Evolutionary conservation across 2,113 vertebrate species (phyloP).

Genomic region (Fregata magnificens): DNA sequence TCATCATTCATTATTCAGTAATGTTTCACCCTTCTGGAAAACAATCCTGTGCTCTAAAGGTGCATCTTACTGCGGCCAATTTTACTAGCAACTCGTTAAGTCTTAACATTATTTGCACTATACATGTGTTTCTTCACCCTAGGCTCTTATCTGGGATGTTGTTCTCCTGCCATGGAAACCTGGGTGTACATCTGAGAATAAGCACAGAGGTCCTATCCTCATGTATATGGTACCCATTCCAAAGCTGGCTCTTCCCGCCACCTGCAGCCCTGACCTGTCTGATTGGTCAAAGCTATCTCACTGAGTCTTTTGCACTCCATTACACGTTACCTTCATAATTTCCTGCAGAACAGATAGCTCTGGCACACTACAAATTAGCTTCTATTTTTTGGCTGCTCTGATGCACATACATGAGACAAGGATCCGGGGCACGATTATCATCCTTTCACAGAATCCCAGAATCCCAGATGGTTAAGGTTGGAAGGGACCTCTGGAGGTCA

Average conservation of each 20-base stretch:
- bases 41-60: background rate
- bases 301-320: background rate
- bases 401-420: background rate
- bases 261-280: background rate
- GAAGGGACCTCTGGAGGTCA: background rate
- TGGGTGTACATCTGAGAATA: background rate
- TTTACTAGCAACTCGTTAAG: background rate
- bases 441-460: background rate
- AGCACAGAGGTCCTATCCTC: background rate
- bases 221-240: background rate
- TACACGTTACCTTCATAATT: background rate
- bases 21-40: background rate
- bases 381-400: background rate
- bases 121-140: background rate
- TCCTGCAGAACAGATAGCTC: background rate
- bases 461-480: background rate
- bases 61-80: background rate
- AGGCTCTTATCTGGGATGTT: background rate
- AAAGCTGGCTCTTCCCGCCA: background rate
- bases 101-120: background rate
- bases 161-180: background rate
- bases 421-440: background rate
- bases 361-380: background rate
- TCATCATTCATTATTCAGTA: background rate
- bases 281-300: background rate